A percentile compares a stretch with the other conserved stretches of the same genome.
phyloP scores from a whole-genome alignment of 35 echinoderm and acorn worm species.

The Eucidaris tribuloides region DNA sequence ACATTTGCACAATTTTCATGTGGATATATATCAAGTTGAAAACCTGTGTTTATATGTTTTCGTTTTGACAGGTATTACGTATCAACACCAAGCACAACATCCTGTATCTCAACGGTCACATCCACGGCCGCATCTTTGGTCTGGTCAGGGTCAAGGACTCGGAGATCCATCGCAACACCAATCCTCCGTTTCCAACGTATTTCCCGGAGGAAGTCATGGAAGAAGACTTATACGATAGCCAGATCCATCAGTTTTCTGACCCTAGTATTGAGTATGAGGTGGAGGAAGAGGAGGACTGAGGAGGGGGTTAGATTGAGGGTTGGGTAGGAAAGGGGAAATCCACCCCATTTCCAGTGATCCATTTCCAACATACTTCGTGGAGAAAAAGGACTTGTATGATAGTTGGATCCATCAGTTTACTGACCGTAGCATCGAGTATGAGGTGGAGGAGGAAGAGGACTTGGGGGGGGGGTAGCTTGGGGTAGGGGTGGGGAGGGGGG shows the following conservation, averaged over 20 bases:
- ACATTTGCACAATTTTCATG: too few relatives aligned
- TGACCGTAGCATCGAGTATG: conserved; percentile 52
- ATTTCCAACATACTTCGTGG: conserved; percentile 65
- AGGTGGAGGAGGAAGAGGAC: conserved; percentile 21
- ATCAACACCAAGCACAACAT: conserved; percentile 94
- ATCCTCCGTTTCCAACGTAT: conserved; percentile 80
- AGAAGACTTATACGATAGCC: conserved; percentile 67
- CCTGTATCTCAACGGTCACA: conserved; percentile 64
- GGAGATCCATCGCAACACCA: background rate
- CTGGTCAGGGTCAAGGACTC: conserved; percentile 84
- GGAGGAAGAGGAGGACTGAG: conserved; percentile 49
- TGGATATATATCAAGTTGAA: background rate
- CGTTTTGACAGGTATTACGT: conserved; percentile 84
- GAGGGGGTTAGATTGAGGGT: too few relatives aligned
- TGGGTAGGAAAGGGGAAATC: too few relatives aligned
- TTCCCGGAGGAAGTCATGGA: conserved; percentile 62
- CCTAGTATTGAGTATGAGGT: conserved; percentile 69
- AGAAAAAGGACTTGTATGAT: conserved; percentile 61
- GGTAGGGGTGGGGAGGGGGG: too few relatives aligned
- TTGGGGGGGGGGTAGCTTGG: too few relatives aligned
- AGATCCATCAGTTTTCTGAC: conserved; percentile 38
- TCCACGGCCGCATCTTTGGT: conserved; percentile 43
- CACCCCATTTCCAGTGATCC: conserved; percentile 4
- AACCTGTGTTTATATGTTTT: background rate
- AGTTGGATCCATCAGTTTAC: conserved; percentile 30